These are phyloP conservation scores for Melanophora roralis DNA, from an alignment of 2,888 invertebrate genomes.

Conservation along the genomic window DNA sequence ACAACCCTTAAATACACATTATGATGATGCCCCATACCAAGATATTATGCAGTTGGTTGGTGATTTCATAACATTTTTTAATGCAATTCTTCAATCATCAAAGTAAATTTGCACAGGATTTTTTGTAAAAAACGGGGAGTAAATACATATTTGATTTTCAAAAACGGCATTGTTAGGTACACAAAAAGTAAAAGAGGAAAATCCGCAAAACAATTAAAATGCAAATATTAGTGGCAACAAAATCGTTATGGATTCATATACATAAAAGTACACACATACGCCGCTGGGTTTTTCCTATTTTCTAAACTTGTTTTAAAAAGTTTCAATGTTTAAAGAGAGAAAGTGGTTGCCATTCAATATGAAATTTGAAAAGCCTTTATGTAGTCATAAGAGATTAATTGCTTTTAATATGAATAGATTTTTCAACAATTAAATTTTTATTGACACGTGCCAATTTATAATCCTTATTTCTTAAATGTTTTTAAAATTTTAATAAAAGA, in stretches of 20 bases:
- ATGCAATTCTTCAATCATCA: conserved; percentile 50
- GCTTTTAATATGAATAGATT: conserved; percentile 13
- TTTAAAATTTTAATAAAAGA: not conserved
- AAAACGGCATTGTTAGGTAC: conserved; percentile 16
- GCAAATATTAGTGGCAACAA: conserved; percentile 42
- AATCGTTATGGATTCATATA: conserved; percentile 31
- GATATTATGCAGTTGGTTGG: conserved; percentile 35
- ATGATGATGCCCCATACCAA: conserved; percentile 43
- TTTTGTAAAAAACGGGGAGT: conserved; percentile 1
- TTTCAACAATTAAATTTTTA: conserved; percentile 19
- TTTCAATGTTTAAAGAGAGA: conserved; percentile 33
- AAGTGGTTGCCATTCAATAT: conserved; percentile 48
- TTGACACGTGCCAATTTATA: conserved; percentile 41
- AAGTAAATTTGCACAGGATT: conserved; percentile 50
- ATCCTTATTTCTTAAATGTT: not conserved
- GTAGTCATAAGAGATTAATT: conserved; percentile 46
- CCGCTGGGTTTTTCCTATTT: conserved; percentile 1
- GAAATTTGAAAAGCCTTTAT: conserved; percentile 30
- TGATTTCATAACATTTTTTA: not conserved
- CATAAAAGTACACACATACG: too few species aligned
- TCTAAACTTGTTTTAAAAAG: conserved; percentile 8
- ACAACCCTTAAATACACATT: conserved; percentile 29
- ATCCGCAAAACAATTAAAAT: conserved; percentile 46
- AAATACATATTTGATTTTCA: conserved; percentile 12
- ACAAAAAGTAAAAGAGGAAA: not conserved